Percentiles rank a stretch among this genome's conserved stretches.
Conservation (phyloP, 2,888 invertebrate genomes). For the Philhelius pedissequus region DNA sequence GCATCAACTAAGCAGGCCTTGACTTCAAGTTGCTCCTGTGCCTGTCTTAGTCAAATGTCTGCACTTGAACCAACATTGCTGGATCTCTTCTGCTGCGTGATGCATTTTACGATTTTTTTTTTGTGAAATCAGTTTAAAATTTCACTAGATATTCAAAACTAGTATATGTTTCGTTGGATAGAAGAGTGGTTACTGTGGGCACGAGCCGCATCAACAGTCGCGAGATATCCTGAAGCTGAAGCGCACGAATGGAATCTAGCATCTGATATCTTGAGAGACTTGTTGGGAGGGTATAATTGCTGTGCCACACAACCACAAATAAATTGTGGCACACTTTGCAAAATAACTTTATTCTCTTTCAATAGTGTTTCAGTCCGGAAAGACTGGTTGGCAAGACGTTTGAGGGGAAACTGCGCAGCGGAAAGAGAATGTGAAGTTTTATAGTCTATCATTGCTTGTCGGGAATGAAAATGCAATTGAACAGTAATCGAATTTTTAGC, state of each 20-base stretch:
- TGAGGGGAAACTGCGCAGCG: neutral
- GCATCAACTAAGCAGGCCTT: slow-evolving; percentile 1
- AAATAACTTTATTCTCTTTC: slow-evolving; percentile 49
- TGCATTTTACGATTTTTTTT: slow-evolving; percentile 36
- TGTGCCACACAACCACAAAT: slow-evolving; percentile 40
- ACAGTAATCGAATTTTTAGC: slow-evolving; percentile 39
- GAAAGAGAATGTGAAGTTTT: slow-evolving; percentile 28
- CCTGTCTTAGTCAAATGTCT: slow-evolving; percentile 27
- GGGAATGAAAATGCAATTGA: slow-evolving; percentile 43
- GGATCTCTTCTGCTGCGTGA: slow-evolving; percentile 5
- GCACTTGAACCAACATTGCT: slow-evolving; percentile 7
- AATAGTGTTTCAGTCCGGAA: slow-evolving; percentile 6
- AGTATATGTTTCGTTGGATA: slow-evolving; percentile 31
- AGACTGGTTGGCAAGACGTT: neutral
- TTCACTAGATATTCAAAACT: slow-evolving; percentile 61
- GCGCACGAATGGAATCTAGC: slow-evolving; percentile 28
- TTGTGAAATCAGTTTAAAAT: slow-evolving; percentile 55
- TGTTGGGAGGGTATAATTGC: slow-evolving; percentile 49
- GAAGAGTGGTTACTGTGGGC: neutral
- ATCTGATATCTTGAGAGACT: slow-evolving; percentile 27
- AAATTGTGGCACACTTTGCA: slow-evolving; percentile 63
- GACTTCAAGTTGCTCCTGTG: slow-evolving; percentile 28
- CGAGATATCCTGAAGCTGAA: slow-evolving; percentile 50
- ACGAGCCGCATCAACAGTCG: neutral
- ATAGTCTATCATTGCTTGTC: slow-evolving; percentile 11